Conservation (phyloP, 1,140 invertebrate genomes). For the Drosophila tani region DNA sequence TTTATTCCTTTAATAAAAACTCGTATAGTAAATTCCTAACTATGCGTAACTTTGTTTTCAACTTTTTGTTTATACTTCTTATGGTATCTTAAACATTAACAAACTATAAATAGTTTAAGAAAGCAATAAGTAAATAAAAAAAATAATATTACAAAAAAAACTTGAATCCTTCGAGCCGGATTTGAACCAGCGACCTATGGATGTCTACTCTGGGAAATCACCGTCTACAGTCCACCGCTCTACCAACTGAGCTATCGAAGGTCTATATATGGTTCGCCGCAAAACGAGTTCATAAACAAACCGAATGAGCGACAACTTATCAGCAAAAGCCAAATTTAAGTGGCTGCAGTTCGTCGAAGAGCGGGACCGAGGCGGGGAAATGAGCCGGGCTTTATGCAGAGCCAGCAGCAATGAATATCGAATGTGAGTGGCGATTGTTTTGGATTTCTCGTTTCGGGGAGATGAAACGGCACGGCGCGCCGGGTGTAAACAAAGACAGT, state of each 20-base stretch:
- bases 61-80: no score
- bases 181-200: slow-evolving; percentile 91
- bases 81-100: background rate
- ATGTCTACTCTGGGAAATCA: slow-evolving; percentile 89
- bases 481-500: slow-evolving; percentile 57
- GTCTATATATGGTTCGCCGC: slow-evolving; percentile 62
- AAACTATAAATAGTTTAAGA: background rate
- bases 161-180: slow-evolving; percentile 90
- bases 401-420: slow-evolving; percentile 56
- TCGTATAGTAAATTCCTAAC: no score
- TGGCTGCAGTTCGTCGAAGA: slow-evolving; percentile 15
- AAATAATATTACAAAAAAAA: slow-evolving; percentile 39
- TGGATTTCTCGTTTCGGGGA: slow-evolving; percentile 48
- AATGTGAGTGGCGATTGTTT: slow-evolving; percentile 30
- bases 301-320: slow-evolving; percentile 33
- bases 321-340: slow-evolving; percentile 39
- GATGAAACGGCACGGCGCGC: slow-evolving; percentile 63
- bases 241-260: slow-evolving; percentile 95
- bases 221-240: slow-evolving; percentile 94
- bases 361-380: slow-evolving; percentile 7
- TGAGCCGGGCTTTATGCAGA: slow-evolving; percentile 54
- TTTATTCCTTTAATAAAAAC: no score
- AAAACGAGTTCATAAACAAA: slow-evolving; percentile 47
- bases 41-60: background rate
- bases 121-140: background rate